These are phyloP conservation scores for Plodia interpunctella DNA, from an alignment of 1,140 invertebrate genomes.

Conservation along the genomic window DNA sequence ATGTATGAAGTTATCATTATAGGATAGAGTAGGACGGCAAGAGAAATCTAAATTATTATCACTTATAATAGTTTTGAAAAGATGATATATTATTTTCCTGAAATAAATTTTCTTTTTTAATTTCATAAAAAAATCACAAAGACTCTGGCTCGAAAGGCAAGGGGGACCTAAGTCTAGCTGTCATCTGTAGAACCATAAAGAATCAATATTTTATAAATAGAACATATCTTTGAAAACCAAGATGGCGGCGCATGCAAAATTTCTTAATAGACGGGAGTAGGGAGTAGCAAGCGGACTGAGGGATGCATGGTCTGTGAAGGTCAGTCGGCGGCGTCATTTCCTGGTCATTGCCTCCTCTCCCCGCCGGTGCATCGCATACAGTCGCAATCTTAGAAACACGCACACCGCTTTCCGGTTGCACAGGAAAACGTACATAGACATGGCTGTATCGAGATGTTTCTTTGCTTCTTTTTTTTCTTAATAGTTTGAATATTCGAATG, in stretches of 20 bases:
- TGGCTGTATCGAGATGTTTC: constrained; percentile 33
- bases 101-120: no score
- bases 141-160: no score
- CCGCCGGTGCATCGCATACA: constrained; percentile 30
- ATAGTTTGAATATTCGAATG: background rate
- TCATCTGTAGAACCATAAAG: no score
- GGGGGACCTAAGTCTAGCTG: no score
- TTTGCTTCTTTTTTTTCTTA: background rate
- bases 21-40: no score
- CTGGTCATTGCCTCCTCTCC: constrained; percentile 74
- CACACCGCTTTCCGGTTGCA: constrained; percentile 60
- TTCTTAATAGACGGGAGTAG: constrained; percentile 10
- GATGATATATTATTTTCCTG: background rate
- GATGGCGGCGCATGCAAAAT: constrained; percentile 14
- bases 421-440: constrained; percentile 43
- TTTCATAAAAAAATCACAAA: no score
- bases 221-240: constrained; percentile 1
- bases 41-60: no score
- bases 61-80: no score
- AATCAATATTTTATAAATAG: constrained; percentile 22
- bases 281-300: constrained; percentile 35
- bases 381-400: constrained; percentile 46
- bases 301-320: constrained; percentile 47
- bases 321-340: constrained; percentile 76
- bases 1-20: no score